Evolutionary conservation across 1,140 invertebrate genomes (phyloP).

Genomic region (Lasaia peninsularis): DNA sequence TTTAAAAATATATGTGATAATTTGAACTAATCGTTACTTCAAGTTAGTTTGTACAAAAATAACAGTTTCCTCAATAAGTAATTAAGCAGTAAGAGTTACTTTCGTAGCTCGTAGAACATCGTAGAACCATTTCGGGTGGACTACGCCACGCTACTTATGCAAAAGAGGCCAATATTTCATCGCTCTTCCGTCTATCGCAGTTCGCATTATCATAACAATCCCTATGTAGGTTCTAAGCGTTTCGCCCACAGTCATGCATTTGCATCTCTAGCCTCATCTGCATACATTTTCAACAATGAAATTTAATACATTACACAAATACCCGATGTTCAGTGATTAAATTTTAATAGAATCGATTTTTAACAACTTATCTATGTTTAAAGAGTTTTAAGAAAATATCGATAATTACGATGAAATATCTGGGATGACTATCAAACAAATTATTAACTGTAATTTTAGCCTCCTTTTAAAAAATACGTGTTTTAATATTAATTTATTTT

Average conservation of each 20-base stretch:
- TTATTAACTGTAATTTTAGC: no score
- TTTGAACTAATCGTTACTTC: neutral
- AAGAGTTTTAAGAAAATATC: neutral
- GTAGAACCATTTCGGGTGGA: slow-evolving; percentile 39
- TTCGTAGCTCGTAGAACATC: slow-evolving; percentile 48
- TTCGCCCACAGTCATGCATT: slow-evolving; percentile 27
- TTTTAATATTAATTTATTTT: no score
- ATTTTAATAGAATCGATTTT: neutral
- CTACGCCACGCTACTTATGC: slow-evolving; percentile 64
- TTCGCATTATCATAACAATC: slow-evolving; percentile 70
- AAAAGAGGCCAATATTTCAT: slow-evolving; percentile 74
- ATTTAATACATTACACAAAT: neutral
- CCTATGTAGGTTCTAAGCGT: slow-evolving; percentile 40
- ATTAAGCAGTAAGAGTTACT: slow-evolving; percentile 58
- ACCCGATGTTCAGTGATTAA: neutral
- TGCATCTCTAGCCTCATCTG: slow-evolving; percentile 22
- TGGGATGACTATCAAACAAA: no score
- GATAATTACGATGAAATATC: no score
- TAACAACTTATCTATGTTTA: neutral
- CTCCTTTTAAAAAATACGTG: no score
- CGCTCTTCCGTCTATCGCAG: slow-evolving; percentile 62
- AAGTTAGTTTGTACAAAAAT: neutral
- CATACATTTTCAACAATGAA: slow-evolving; percentile 21
- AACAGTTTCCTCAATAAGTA: slow-evolving; percentile 44
- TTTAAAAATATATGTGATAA: neutral